These are phyloP conservation scores for Micropoecilia bifurca DNA, from an alignment of 2,797 vertebrate species.

Conservation along the genomic window DNA sequence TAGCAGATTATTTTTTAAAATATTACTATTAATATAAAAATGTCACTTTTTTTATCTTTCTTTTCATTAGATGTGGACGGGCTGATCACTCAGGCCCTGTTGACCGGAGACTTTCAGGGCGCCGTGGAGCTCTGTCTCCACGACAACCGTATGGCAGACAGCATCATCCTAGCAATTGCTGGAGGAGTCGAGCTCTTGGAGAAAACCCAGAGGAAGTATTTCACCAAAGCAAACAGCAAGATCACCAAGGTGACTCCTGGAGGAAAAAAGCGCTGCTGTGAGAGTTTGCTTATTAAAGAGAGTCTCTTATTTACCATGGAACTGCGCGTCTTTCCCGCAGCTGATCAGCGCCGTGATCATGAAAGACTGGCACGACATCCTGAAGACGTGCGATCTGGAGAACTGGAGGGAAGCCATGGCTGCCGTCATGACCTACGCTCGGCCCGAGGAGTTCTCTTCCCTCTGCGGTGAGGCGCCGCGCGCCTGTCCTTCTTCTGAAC, in stretches of 20 bases:
- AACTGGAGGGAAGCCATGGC: slow-evolving; percentile 97
- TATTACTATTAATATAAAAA: background rate
- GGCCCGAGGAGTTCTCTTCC: slow-evolving; percentile 89
- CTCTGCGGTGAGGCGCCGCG: slow-evolving; percentile 86
- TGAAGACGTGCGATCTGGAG: slow-evolving; percentile 92
- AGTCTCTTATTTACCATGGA: background rate
- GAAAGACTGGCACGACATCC: slow-evolving; percentile 93
- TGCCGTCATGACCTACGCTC: slow-evolving; percentile 94
- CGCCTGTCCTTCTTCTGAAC: background rate
- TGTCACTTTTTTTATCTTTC: background rate
- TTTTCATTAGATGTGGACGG: slow-evolving; percentile 88
- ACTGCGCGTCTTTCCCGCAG: slow-evolving; percentile 67
- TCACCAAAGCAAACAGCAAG: slow-evolving; percentile 90
- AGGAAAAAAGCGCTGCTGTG: fast-evolving
- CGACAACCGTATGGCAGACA: slow-evolving; percentile 96
- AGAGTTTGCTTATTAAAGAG: background rate
- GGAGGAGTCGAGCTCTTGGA: slow-evolving; percentile 91
- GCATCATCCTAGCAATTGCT: slow-evolving; percentile 95
- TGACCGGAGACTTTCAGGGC: slow-evolving; percentile 92
- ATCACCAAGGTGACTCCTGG: slow-evolving; percentile 86
- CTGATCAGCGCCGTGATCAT: slow-evolving; percentile 96
- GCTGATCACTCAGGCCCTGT: slow-evolving; percentile 94
- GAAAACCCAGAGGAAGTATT: slow-evolving; percentile 94
- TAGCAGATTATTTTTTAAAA: background rate
- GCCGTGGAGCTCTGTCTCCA: slow-evolving; percentile 96